phyloP scores from a whole-genome alignment of 2,113 vertebrate genomes.

The Castor canadensis region DNA sequence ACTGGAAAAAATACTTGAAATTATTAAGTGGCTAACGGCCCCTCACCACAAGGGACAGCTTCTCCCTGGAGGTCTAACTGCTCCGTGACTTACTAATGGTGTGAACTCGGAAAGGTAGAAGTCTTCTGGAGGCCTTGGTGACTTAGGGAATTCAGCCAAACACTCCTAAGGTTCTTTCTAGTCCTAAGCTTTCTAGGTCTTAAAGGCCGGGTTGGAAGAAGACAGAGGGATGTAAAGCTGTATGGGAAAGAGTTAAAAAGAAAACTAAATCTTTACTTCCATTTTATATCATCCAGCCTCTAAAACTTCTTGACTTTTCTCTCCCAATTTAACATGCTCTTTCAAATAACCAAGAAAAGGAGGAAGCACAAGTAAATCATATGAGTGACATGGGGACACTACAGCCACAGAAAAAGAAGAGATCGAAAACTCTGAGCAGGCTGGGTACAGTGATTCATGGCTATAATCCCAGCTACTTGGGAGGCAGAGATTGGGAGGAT shows the following conservation, averaged over 20 bases:
- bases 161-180: neutral
- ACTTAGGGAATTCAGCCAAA: neutral
- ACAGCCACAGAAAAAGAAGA: neutral
- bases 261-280: neutral
- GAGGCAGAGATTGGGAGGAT: too few relatives aligned
- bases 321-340: neutral
- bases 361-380: neutral
- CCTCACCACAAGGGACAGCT: neutral
- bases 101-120: neutral
- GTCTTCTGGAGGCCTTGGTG: neutral
- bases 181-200: neutral
- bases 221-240: neutral
- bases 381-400: neutral
- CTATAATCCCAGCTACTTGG: too few relatives aligned
- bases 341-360: conserved; percentile 11
- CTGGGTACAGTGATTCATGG: too few relatives aligned
- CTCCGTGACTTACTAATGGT: neutral
- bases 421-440: neutral
- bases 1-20: too few relatives aligned
- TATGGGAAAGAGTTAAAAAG: conserved; percentile 19
- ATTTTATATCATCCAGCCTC: neutral
- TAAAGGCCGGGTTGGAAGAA: neutral
- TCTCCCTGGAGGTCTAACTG: conserved; percentile 28
- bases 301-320: neutral
- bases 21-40: too few relatives aligned